These are phyloP conservation scores for Troilus luridus DNA, from an alignment of 2,888 invertebrate genomes.

Conservation along the genomic window DNA sequence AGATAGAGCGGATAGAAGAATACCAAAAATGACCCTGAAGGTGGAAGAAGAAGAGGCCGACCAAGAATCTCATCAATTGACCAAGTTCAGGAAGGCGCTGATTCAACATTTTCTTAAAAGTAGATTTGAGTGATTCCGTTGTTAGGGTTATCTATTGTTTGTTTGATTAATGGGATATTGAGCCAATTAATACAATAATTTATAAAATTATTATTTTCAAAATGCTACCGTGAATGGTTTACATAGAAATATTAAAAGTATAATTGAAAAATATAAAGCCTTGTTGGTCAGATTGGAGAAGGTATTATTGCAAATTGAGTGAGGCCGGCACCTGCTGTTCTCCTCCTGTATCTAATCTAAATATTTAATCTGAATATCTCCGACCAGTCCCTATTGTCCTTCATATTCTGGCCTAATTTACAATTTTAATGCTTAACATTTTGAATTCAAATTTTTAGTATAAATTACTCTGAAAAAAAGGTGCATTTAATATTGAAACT, in stretches of 20 bases:
- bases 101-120: no score
- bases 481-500: not conserved
- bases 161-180: no score
- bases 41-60: no score
- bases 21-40: no score
- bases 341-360: not conserved
- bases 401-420: not conserved
- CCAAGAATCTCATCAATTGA: no score
- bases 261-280: not conserved
- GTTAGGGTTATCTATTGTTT: no score
- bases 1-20: no score
- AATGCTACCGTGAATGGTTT: no score
- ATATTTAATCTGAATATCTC: slow-evolving; percentile 32
- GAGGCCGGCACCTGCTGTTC: not conserved
- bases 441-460: not conserved
- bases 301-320: not conserved
- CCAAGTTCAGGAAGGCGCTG: no score
- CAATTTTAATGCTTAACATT: not conserved
- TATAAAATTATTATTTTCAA: no score
- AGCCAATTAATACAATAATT: no score
- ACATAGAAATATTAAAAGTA: not conserved
- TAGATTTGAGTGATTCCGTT: no score
- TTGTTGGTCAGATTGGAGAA: not conserved
- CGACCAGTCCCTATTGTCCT: not conserved
- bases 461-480: not conserved